Conservation (phyloP, 2,113 vertebrate genomes). For the Lycocorax pyrrhopterus region DNA sequence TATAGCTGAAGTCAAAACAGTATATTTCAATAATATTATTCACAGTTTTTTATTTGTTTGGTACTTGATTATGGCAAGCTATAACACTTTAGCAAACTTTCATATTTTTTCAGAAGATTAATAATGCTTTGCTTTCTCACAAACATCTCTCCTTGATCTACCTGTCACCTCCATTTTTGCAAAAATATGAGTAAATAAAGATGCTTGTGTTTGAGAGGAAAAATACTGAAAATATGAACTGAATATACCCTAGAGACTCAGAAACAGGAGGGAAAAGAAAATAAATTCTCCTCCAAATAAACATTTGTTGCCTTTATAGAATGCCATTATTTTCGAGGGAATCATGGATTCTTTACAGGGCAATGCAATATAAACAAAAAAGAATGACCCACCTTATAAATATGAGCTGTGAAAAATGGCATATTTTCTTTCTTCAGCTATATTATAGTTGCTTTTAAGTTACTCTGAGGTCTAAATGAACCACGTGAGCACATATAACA, state of each 20-base stretch:
- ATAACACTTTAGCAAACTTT: neutral
- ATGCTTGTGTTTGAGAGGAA: neutral
- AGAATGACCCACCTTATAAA: neutral
- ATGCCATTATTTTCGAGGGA: neutral
- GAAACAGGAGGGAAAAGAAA: neutral
- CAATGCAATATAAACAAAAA: neutral
- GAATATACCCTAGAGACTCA: neutral
- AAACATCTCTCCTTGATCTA: neutral
- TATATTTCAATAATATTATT: neutral
- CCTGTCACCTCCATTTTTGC: neutral
- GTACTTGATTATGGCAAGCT: neutral
- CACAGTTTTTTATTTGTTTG: neutral
- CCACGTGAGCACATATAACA: neutral
- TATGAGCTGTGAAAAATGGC: neutral
- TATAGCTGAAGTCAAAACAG: neutral
- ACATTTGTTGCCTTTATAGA: neutral
- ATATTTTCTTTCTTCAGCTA: neutral
- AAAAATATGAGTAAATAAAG: neutral
- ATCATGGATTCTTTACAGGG: neutral
- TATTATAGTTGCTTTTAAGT: neutral
- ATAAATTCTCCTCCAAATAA: neutral
- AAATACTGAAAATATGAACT: neutral
- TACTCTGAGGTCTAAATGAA: neutral
- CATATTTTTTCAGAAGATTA: neutral
- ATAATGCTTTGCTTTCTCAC: neutral